phyloP scores from a whole-genome alignment of 1,140 invertebrate species.

The Ectropis grisescens region DNA sequence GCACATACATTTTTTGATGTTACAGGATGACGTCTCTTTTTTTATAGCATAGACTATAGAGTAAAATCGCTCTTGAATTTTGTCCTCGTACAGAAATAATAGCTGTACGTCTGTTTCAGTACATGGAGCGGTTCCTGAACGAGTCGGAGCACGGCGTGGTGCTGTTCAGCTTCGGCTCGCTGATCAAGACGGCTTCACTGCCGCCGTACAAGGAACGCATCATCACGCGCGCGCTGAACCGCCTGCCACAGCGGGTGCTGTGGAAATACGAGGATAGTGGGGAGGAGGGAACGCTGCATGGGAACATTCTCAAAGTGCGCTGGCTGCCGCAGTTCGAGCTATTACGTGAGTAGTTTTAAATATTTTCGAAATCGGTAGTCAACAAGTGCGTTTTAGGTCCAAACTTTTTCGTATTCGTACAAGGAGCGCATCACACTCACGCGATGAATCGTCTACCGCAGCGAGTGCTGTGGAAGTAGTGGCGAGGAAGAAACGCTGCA shows the following conservation, averaged over 20 bases:
- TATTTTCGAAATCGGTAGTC: too few relatives aligned
- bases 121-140: slow-evolving; percentile 75
- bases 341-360: slow-evolving; percentile 62
- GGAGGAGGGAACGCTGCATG: slow-evolving; percentile 38
- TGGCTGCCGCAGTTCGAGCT: slow-evolving; percentile 77
- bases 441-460: slow-evolving; percentile 70
- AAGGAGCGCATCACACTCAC: slow-evolving; percentile 52
- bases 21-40: too few relatives aligned
- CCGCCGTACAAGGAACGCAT: slow-evolving; percentile 51
- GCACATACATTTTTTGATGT: too few relatives aligned
- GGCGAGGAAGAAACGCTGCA: slow-evolving; percentile 37
- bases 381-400: too few relatives aligned
- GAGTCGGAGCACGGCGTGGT: slow-evolving; percentile 75
- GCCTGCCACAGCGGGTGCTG: slow-evolving; percentile 72
- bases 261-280: slow-evolving; percentile 76
- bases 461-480: slow-evolving; percentile 77
- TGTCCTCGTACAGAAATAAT: too few relatives aligned
- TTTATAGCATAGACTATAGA: too few relatives aligned
- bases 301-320: slow-evolving; percentile 62
- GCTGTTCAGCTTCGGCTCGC: slow-evolving; percentile 76
- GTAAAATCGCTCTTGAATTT: too few relatives aligned
- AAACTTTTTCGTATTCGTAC: too few relatives aligned
- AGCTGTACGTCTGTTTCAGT: too few relatives aligned
- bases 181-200: slow-evolving; percentile 67
- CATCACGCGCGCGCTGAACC: slow-evolving; percentile 66